Evolutionary conservation across 1,140 invertebrate genomes (phyloP), one percentile per base, ranked within the genome.

Genomic region (Argopecten irradians): DNA sequence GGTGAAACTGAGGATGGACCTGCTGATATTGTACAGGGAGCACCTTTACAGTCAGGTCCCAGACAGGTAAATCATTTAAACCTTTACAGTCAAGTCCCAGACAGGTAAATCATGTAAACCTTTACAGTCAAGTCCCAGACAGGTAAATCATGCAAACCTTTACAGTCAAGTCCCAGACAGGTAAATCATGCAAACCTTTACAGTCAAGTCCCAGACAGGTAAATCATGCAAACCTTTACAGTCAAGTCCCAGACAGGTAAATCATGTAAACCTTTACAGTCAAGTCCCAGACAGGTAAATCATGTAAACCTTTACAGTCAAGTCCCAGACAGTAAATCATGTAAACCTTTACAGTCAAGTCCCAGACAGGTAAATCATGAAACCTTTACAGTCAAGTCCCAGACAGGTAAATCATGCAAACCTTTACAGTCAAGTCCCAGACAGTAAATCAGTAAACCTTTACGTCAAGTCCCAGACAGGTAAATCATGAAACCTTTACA

Each of bases 1-100:
- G 98, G 98, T 89, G 97, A 97, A 95, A 97, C 97, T 82, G 96
- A 96, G 90, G 96, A 96, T 82, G 88, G 82, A 28, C 88, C 90
- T 28, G 88, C 88, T 28, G 89, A 92, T 87, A 82, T 91, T 39
- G 86, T 93, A 82, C 89, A 86, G 88, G 91, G 84, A 84, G 87
- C 22, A 55, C 88, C 89, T 36, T 19, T 91, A 19, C 82, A 19
- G 41, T 46, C 35, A 19, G 46, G 83, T 22, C 39, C 86, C 46
- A 86, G 86, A 86, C 89, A 90, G 84, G 86, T 88, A 39, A 28
- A 87, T 84, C 13, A 33, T 16, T 83, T 82, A 2, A n/a, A 16
- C 9, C 9, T 46, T 32, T 86, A 55, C 14, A 33, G 9, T 82
- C 19, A 22, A 34, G 41, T 22, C 36, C 36, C 28, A 33, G 28